phyloP scores from a whole-genome alignment of 2,888 invertebrate genomes.

The Leptodirus hochenwartii region DNA sequence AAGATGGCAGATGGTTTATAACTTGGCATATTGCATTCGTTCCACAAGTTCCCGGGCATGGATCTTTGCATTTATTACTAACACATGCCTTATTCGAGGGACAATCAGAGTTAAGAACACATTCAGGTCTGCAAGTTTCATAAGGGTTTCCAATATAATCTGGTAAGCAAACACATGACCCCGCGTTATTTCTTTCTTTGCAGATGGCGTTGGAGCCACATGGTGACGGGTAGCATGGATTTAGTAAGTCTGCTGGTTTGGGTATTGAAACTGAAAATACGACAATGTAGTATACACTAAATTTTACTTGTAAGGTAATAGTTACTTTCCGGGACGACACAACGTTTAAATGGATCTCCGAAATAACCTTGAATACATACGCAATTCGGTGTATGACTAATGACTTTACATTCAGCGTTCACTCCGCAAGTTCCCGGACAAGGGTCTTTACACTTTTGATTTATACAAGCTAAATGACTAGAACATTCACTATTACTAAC shows the following conservation, averaged over 20 bases:
- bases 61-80: slow-evolving; percentile 40
- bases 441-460: slow-evolving; percentile 56
- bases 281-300: too few species aligned
- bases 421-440: slow-evolving; percentile 36
- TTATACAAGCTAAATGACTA: slow-evolving; percentile 49
- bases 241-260: slow-evolving; percentile 17
- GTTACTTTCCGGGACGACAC: slow-evolving; percentile 16
- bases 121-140: slow-evolving; percentile 44
- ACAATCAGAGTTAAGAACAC: slow-evolving; percentile 45
- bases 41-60: slow-evolving; percentile 45
- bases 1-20: slow-evolving; percentile 43
- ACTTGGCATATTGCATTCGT: slow-evolving; percentile 45
- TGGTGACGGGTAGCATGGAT: slow-evolving; percentile 42
- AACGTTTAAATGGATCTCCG: slow-evolving; percentile 39
- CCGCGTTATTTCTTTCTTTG: slow-evolving; percentile 28
- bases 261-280: too few species aligned
- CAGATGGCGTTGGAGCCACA: slow-evolving; percentile 47
- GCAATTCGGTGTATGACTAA: slow-evolving; percentile 39
- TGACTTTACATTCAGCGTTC: slow-evolving; percentile 35
- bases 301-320: too few species aligned
- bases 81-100: slow-evolving; percentile 47
- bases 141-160: slow-evolving; percentile 47
- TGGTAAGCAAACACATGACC: slow-evolving; percentile 36
- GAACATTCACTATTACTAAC: slow-evolving; percentile 53
- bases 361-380: slow-evolving; percentile 33